Conservation (phyloP, 2,797 vertebrate genomes). For the Spatula versicolor region DNA sequence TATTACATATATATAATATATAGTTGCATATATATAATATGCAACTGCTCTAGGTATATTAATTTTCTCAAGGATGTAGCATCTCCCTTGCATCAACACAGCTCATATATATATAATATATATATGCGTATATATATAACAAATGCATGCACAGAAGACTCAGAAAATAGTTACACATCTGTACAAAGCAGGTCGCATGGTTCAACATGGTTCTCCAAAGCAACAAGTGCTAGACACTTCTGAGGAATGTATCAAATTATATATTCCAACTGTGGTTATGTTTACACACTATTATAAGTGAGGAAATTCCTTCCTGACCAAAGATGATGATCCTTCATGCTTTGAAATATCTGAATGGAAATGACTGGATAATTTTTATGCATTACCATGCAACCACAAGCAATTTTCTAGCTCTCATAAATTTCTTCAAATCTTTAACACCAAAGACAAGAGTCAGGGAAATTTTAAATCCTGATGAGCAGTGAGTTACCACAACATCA, state of each 20-base stretch:
- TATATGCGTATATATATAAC: background rate
- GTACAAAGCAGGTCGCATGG: background rate
- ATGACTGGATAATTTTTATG: slow-evolving; percentile 55
- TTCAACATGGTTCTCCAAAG: background rate
- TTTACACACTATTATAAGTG: slow-evolving; percentile 4
- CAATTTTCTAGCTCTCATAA: slow-evolving; percentile 41
- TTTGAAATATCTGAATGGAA: slow-evolving; percentile 55
- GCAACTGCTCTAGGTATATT: too few relatives aligned
- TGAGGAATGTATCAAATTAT: slow-evolving; percentile 14
- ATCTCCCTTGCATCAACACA: too few relatives aligned
- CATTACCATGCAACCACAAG: slow-evolving; percentile 48
- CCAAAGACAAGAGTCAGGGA: background rate
- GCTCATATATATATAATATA: too few relatives aligned
- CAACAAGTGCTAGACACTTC: background rate
- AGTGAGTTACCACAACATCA: background rate
- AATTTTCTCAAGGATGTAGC: too few relatives aligned
- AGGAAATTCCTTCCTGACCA: slow-evolving; percentile 49
- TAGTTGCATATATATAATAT: too few relatives aligned
- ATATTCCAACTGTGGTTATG: slow-evolving; percentile 20
- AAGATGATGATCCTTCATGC: slow-evolving; percentile 11
- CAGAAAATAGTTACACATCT: background rate
- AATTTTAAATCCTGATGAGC: background rate
- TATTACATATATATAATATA: too few relatives aligned
- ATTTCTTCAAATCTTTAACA: slow-evolving; percentile 1
- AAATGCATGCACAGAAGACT: background rate